Evolutionary conservation across 2,888 invertebrate species (phyloP).

Genomic region (Bombylius major): DNA sequence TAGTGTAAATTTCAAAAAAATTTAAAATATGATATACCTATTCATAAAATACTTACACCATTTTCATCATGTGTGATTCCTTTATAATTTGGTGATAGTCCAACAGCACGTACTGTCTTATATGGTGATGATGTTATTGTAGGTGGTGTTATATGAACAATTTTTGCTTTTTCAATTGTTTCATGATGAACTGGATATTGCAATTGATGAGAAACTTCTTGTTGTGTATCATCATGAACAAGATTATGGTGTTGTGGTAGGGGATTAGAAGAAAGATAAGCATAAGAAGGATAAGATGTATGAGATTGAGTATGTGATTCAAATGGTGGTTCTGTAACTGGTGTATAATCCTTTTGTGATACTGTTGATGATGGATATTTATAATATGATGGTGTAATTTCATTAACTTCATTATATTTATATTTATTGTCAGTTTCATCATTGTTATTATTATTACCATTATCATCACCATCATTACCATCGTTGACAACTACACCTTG

Average conservation of each 20-base stretch:
- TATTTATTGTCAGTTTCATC: too few relatives aligned
- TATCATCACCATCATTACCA: background rate
- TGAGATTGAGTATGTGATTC: background rate
- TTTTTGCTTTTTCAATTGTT: background rate
- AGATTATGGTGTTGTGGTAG: background rate
- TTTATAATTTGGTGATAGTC: conserved; percentile 29
- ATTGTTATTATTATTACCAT: too few relatives aligned
- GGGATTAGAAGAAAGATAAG: background rate
- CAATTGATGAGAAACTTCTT: background rate
- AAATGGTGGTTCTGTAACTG: conserved; percentile 7
- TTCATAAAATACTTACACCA: conserved; percentile 9
- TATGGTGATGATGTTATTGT: conserved; percentile 4
- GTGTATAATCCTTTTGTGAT: background rate
- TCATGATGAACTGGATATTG: background rate
- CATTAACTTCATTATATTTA: background rate
- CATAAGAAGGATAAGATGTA: too few relatives aligned
- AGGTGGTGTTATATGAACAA: conserved; percentile 6
- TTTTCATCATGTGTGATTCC: conserved; percentile 13
- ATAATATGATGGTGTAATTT: background rate
- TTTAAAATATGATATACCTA: too few relatives aligned
- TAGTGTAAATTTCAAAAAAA: too few relatives aligned
- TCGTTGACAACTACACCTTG: background rate
- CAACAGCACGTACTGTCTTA: conserved; percentile 20
- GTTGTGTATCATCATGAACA: background rate
- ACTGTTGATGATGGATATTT: background rate